Conservation (phyloP, 2,113 vertebrate species). For the Passer domesticus region DNA sequence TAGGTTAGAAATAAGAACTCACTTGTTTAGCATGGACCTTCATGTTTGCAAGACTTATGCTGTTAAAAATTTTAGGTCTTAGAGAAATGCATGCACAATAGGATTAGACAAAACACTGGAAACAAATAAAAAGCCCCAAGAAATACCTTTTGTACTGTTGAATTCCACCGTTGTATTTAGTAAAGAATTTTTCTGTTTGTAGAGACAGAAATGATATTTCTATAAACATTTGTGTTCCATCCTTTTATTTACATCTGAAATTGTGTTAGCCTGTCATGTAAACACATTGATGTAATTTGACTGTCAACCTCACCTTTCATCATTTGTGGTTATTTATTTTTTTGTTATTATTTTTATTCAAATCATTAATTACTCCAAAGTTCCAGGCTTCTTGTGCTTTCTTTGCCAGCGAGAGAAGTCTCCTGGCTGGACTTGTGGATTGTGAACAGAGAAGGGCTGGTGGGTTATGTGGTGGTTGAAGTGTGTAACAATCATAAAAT, state of each 20-base stretch:
- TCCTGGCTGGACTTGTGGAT: neutral
- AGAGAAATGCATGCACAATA: neutral
- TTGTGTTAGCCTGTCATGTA: neutral
- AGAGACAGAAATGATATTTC: conserved; percentile 18
- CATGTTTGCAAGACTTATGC: neutral
- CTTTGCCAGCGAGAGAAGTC: neutral
- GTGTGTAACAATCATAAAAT: fast-evolving
- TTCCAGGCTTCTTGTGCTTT: neutral
- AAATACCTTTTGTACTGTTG: neutral
- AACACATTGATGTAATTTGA: neutral
- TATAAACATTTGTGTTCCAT: neutral
- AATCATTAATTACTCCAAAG: neutral
- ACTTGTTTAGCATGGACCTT: neutral
- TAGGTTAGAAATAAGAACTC: neutral
- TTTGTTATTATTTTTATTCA: conserved; percentile 35
- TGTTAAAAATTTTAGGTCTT: conserved; percentile 20
- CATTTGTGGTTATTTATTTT: neutral
- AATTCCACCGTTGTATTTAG: neutral
- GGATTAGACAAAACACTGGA: neutral
- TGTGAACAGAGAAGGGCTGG: neutral
- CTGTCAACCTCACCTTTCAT: neutral
- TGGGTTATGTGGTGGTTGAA: neutral
- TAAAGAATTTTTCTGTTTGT: neutral
- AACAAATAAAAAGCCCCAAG: neutral
- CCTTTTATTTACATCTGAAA: conserved; percentile 12